Evolutionary conservation across 1,140 invertebrate genomes (phyloP).

Genomic region (Nymphalis io): DNA sequence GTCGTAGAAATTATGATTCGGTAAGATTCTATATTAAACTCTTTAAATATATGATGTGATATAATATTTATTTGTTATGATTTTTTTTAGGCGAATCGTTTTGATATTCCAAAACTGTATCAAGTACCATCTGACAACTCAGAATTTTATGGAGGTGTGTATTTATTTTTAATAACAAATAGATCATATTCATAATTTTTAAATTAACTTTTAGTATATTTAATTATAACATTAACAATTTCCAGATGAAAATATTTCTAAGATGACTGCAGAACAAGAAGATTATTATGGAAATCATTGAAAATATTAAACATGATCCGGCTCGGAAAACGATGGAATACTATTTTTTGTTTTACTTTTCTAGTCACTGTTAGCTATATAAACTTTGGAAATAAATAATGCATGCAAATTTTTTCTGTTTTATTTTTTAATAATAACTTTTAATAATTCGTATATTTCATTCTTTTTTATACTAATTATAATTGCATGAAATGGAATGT

Average conservation of each 20-base stretch:
- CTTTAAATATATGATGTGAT: background rate
- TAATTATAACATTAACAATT: slow-evolving; percentile 5
- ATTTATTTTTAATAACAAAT: slow-evolving; percentile 28
- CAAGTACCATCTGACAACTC: slow-evolving; percentile 49
- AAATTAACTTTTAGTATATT: background rate
- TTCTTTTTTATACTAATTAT: background rate
- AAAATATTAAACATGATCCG: background rate
- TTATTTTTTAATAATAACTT: background rate
- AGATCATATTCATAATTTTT: background rate
- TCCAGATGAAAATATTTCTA: slow-evolving; percentile 30
- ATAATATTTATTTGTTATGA: background rate
- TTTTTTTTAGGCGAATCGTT: slow-evolving; percentile 62
- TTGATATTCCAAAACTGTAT: slow-evolving; percentile 70
- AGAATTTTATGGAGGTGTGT: slow-evolving; percentile 56
- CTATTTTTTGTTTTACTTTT: background rate
- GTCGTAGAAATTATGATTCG: slow-evolving; percentile 71
- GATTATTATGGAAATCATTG: slow-evolving; percentile 28
- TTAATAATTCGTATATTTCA: background rate
- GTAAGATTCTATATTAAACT: slow-evolving; percentile 46
- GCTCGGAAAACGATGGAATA: background rate
- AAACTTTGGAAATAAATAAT: slow-evolving; percentile 27
- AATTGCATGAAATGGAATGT: slow-evolving; percentile 27
- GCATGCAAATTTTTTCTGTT: slow-evolving; percentile 23
- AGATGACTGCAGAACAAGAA: slow-evolving; percentile 35
- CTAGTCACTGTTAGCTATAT: slow-evolving; percentile 33